A percentile compares a stretch with the other conserved stretches of the same genome.
Conservation (phyloP, 2,113 vertebrate genomes). For the Tetraodon nigroviridis region DNA sequence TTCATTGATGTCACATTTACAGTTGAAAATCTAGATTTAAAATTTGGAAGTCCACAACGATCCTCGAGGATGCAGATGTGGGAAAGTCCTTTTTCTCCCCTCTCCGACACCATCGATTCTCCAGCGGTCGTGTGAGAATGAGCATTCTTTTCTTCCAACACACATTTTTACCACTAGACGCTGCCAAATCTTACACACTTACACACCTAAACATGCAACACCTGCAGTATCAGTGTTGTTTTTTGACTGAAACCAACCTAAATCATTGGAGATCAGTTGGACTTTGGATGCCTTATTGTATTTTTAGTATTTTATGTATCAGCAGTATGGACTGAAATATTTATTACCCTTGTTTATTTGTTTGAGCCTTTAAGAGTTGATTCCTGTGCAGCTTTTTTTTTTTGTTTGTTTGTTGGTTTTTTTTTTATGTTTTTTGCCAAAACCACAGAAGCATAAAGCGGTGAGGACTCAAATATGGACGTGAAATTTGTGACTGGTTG, state of each 20-base stretch:
- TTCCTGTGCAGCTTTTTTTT: background rate
- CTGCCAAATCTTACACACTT: too few species aligned
- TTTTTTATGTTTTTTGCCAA: background rate
- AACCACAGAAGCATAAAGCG: conserved; percentile 22
- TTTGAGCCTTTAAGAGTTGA: background rate
- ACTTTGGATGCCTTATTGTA: background rate
- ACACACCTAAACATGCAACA: too few species aligned
- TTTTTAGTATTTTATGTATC: conserved; percentile 12
- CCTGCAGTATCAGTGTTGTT: background rate
- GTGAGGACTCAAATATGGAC: background rate
- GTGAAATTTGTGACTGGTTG: conserved; percentile 9
- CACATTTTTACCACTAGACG: too few species aligned
- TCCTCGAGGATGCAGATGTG: too few species aligned
- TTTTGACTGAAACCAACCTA: conserved; percentile 18
- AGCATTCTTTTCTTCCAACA: too few species aligned
- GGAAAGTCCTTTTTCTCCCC: too few species aligned
- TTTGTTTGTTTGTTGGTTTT: background rate
- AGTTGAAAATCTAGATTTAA: too few species aligned
- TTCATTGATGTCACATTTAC: too few species aligned
- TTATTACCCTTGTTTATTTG: conserved; percentile 6
- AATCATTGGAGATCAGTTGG: background rate
- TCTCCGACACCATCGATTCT: too few species aligned
- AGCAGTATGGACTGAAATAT: conserved; percentile 13
- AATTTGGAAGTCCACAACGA: too few species aligned
- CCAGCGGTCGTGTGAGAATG: too few species aligned